phyloP scores from a whole-genome alignment of 2,888 invertebrate genomes.

The Anaspis maculata region DNA sequence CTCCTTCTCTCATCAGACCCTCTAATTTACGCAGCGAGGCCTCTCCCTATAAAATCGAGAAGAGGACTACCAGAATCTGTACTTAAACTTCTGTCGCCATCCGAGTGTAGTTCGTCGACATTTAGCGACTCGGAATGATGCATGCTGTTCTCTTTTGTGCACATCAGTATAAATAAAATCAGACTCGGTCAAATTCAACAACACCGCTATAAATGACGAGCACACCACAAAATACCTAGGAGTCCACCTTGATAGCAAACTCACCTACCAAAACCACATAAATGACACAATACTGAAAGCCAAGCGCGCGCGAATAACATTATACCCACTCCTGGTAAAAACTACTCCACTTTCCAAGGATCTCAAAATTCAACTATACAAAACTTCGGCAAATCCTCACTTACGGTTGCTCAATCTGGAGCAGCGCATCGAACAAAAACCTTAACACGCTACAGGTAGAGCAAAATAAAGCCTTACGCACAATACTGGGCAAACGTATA shows the following conservation, averaged over 20 bases:
- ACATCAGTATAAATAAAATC: too few species aligned
- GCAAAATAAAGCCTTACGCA: neutral
- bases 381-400: neutral
- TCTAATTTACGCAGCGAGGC: too few species aligned
- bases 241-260: neutral
- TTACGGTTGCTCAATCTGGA: neutral
- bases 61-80: too few species aligned
- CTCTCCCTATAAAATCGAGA: too few species aligned
- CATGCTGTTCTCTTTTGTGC: too few species aligned
- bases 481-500: neutral
- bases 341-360: neutral
- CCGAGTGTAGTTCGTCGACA: too few species aligned
- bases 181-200: neutral
- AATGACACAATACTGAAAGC: neutral
- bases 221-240: neutral
- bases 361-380: neutral
- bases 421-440: neutral
- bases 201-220: neutral
- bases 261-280: neutral
- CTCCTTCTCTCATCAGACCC: too few species aligned
- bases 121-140: too few species aligned
- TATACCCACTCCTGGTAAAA: neutral
- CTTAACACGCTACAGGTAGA: neutral
- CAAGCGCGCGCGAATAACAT: neutral
- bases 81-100: too few species aligned